These are phyloP conservation scores for Rhynchonycteris naso DNA, from an alignment of 2,797 vertebrate genomes.

Conservation along the genomic window DNA sequence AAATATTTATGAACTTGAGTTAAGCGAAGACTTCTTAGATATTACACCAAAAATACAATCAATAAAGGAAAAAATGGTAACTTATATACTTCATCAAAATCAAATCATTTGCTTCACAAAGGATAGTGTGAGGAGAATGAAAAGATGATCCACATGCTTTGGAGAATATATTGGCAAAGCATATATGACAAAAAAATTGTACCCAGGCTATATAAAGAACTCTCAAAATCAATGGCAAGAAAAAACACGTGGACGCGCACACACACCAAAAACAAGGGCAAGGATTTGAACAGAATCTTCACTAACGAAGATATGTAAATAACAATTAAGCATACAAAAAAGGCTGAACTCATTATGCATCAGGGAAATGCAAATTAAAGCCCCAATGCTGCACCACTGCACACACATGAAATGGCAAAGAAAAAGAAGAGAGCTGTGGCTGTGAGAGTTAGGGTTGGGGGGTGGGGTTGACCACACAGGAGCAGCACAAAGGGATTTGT, in stretches of 20 bases:
- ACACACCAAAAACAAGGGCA: not conserved
- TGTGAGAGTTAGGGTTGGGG: not conserved
- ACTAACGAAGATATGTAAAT: not conserved
- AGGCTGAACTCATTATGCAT: not conserved
- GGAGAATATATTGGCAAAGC: not conserved
- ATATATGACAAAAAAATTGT: not conserved
- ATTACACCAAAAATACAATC: not conserved
- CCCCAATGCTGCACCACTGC: not conserved
- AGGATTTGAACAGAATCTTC: not conserved
- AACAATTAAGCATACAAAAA: not conserved
- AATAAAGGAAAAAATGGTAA: not conserved
- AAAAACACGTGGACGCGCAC: not conserved
- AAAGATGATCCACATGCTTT: not conserved
- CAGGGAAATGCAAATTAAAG: not conserved
- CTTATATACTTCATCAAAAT: not conserved
- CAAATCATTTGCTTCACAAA: not conserved
- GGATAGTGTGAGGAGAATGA: not conserved
- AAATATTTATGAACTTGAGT: not conserved
- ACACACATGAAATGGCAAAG: not conserved
- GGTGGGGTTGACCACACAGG: not conserved
- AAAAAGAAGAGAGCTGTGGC: not conserved
- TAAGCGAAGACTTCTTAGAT: not conserved
- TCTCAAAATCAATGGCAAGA: not conserved
- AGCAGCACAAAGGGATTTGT: not conserved
- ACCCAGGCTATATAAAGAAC: not conserved